phyloP scores from a whole-genome alignment of 2,888 invertebrate genomes.

The Agrotis clavis region DNA sequence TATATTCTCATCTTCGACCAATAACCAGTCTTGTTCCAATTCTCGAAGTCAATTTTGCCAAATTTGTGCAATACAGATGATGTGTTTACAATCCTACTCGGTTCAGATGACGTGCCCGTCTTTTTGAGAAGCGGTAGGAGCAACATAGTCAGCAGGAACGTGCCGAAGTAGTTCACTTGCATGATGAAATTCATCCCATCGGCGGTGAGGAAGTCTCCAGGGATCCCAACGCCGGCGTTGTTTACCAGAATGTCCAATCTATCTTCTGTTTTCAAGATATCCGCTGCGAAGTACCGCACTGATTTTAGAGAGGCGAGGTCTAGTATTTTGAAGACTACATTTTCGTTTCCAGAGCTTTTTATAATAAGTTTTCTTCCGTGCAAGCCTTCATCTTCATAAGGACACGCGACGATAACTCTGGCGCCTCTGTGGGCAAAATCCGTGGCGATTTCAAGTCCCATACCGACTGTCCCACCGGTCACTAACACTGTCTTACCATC shows the following conservation, averaged over 20 bases:
- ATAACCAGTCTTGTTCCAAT: slow-evolving; percentile 92
- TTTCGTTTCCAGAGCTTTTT: slow-evolving; percentile 92
- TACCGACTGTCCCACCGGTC: slow-evolving; percentile 85
- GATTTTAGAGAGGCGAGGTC: slow-evolving; percentile 94
- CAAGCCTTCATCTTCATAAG: slow-evolving; percentile 81
- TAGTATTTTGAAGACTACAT: slow-evolving; percentile 93
- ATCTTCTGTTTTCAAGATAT: slow-evolving; percentile 93
- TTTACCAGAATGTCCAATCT: slow-evolving; percentile 96
- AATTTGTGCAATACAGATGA: slow-evolving; percentile 94
- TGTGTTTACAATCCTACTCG: slow-evolving; percentile 95
- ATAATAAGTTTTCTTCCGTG: slow-evolving; percentile 91
- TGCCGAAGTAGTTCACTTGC: slow-evolving; percentile 98
- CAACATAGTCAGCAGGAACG: slow-evolving; percentile 97
- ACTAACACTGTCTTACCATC: slow-evolving; percentile 83
- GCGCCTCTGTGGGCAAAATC: slow-evolving; percentile 86
- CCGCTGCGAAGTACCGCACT: slow-evolving; percentile 95
- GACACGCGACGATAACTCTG: slow-evolving; percentile 84
- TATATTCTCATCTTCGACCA: slow-evolving; percentile 90
- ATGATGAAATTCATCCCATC: slow-evolving; percentile 97
- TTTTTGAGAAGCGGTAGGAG: slow-evolving; percentile 95
- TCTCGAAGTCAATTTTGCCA: slow-evolving; percentile 93
- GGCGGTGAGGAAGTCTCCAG: slow-evolving; percentile 91
- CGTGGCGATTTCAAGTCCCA: slow-evolving; percentile 83
- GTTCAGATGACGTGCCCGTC: slow-evolving; percentile 87
- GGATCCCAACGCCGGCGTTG: slow-evolving; percentile 95